phyloP scores from a whole-genome alignment of 92 coral and sea anemone species.

The Galaxea fascicularis region DNA sequence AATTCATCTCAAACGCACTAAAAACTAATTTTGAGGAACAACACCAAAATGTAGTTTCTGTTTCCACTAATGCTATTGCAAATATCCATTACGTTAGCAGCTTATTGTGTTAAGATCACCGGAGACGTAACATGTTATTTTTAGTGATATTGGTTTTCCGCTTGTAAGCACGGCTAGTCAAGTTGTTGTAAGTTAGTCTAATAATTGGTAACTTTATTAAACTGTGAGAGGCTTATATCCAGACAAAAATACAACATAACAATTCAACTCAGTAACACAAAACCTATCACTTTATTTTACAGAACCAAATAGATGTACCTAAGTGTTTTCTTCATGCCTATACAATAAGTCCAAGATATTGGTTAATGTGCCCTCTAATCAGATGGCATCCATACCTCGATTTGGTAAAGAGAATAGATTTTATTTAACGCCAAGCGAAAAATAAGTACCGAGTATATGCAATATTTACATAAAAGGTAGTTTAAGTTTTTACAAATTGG shows the following conservation, averaged over 20 bases:
- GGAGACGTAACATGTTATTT: too few relatives aligned
- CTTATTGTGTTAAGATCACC: too few relatives aligned
- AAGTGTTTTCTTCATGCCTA: neutral
- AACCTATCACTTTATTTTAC: conserved; percentile 39
- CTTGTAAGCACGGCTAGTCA: neutral
- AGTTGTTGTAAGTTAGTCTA: neutral
- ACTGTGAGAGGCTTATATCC: neutral
- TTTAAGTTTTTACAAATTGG: conserved; percentile 12
- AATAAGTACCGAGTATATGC: neutral
- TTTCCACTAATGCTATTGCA: too few relatives aligned
- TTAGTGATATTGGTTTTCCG: too few relatives aligned
- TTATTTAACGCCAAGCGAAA: neutral
- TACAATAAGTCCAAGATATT: conserved; percentile 29
- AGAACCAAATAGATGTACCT: conserved; percentile 17
- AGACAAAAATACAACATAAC: neutral
- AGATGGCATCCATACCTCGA: neutral
- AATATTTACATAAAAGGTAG: conserved; percentile 17
- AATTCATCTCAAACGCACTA: too few relatives aligned
- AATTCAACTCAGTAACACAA: conserved; percentile 22
- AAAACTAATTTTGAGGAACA: too few relatives aligned
- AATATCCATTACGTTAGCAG: too few relatives aligned
- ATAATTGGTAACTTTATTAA: neutral
- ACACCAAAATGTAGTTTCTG: too few relatives aligned
- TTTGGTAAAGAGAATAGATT: neutral
- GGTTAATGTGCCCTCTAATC: neutral